These are phyloP conservation scores for Saxidomus purpurata DNA, from an alignment of 1,140 invertebrate genomes.

Conservation along the genomic window DNA sequence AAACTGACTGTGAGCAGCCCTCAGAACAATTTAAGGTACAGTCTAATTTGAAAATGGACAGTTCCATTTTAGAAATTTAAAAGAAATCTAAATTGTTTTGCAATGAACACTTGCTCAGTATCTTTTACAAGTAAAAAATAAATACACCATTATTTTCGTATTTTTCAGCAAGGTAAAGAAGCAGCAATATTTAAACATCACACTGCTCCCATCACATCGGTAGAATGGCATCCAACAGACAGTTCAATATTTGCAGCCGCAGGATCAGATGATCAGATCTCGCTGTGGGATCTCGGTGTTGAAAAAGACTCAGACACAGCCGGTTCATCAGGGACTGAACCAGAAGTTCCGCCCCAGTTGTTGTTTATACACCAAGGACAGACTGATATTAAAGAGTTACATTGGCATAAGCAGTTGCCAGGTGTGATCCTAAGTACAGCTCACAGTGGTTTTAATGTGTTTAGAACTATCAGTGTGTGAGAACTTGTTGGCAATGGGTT, in stretches of 20 bases:
- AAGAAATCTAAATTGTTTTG: no score
- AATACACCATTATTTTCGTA: slow-evolving; percentile 44
- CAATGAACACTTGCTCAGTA: no score
- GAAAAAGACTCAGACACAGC: slow-evolving; percentile 91
- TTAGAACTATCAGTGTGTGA: slow-evolving; percentile 99
- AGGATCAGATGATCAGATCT: slow-evolving; percentile 98
- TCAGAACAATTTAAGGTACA: no score
- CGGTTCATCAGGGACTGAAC: slow-evolving; percentile 85
- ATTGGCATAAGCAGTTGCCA: slow-evolving; percentile 98
- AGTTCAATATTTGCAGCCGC: slow-evolving; percentile 96
- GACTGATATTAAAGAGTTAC: slow-evolving; percentile 98
- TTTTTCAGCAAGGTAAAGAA: slow-evolving; percentile 89
- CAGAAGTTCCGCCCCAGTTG: slow-evolving; percentile 96
- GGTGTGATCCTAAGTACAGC: slow-evolving; percentile 98
- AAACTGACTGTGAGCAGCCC: no score
- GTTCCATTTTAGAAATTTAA: no score
- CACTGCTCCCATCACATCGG: slow-evolving; percentile 95
- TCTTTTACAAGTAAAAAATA: no score
- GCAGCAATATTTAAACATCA: slow-evolving; percentile 98
- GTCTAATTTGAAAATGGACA: no score
- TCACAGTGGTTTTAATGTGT: slow-evolving; percentile 97
- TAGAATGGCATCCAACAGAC: slow-evolving; percentile 99
- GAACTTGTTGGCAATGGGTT: neutral
- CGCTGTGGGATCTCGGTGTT: slow-evolving; percentile 98
- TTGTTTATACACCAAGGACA: slow-evolving; percentile 99